Evolutionary conservation across 2,888 invertebrate genomes (phyloP), one percentile per base, ranked within the genome.

Genomic region (Cephus nigrinus): DNA sequence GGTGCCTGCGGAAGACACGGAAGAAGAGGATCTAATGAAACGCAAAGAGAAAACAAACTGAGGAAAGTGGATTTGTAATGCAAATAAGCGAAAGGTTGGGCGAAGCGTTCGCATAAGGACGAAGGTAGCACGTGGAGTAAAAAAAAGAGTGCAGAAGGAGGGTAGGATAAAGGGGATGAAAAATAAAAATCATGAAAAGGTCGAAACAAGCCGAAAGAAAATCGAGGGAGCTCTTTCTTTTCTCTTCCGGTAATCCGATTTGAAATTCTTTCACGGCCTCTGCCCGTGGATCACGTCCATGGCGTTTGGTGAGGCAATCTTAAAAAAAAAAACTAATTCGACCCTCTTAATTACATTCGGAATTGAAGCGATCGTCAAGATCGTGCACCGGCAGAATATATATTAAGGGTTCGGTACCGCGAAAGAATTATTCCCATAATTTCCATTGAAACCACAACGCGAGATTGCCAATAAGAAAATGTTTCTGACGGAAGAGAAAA

Each of bases 1-100:
- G 55, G 55, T 23, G 9, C 55, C 23, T 23, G 55, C 23, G 33
- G 36, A 77, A 75, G 31, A 40, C 35, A 77, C 74, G 74, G 77
- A 81, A 79, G 81, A 83, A 83, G 75, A 82, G 84, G 81, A 85
- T 85, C 87, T 86, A 88, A 88, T 87, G 88, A 88, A 88, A 84
- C 86, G 83, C 81, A 80, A 83, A 83, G 82, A 84, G 73, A 33
- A 80, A 80, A 68, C 78, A 77, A 76, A 75, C 75, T 34, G 75
- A 73, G 76, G 55, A 80, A 81, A 76, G 74, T 78, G 78, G 81
- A 87, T 86, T 86, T 89, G 88, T 85, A 84, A 89, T 89, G 86
- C 86, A 89, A 89, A 89, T 89, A 81, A 77, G 68, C 73, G 12
- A 15, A 12, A 69, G 73, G n/a, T 15, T 36, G 72, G 69, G 69